Base-by-base conservation (phyloP, 1,140 invertebrate species). In the Oncopodura yosiiana region DNA sequence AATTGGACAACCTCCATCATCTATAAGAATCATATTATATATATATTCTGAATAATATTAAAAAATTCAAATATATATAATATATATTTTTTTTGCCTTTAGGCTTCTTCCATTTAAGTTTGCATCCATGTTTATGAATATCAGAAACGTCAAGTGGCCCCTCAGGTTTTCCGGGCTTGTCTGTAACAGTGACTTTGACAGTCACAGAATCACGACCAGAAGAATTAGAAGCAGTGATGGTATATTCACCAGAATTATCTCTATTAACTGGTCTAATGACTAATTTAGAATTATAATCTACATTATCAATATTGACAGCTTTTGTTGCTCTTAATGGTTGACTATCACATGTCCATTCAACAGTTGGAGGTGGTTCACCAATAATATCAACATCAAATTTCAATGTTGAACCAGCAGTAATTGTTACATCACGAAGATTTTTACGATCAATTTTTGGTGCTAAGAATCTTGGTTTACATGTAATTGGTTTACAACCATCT, bases 361-460 rank as follows among this genome's bases (percentile, higher is more conserved):
- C 83, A 57, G 81, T 82, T 63, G 91, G 90, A 56, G 86, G 81
- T 27, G 92, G 92, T 73, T 96, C 92, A 56, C 92, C 92, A 66
- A 81, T 87, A 38, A 95, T 83, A 59, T 82, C 84, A 11, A 21
- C 89, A 65, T 95, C 92, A 64, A 92, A 82, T 71, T 92, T 93
- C n/a, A 96, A 77, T 29, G 87, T 79, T 4, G 88, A 83, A 27
- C 92, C 92, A 52, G 87, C 85, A n/a, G 89, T 91, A 37, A 96
- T 71, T 0, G 83, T 90, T 27, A 96, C 74, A 67, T 94, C 87
- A 36, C 84, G 79, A 9, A 96, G 73, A 67, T 92, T 90, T 51
- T 87, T 80, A 42, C 92, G 77, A 69, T 96, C 92, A 73, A 99
- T 99, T 73, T 89, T 92, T 27, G 95, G 94, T 52, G 89, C 85